These are phyloP conservation scores for Erebia epiphron DNA, from an alignment of 2,888 invertebrate genomes.

Conservation along the genomic window DNA sequence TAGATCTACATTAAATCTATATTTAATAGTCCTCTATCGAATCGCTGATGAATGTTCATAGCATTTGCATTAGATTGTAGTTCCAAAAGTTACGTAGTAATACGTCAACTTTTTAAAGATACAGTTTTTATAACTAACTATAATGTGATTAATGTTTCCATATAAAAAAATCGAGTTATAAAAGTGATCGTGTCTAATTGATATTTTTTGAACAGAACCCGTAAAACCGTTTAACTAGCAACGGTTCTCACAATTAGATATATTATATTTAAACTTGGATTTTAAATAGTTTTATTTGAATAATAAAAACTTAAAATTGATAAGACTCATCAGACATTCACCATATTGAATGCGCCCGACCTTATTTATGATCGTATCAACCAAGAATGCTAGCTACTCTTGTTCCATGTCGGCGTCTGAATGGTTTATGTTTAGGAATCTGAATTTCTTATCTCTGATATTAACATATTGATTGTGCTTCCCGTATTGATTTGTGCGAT, in stretches of 20 bases:
- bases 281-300: constrained; percentile 52
- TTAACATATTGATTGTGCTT: constrained; percentile 79
- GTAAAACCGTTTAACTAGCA: constrained; percentile 25
- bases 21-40: constrained; percentile 4
- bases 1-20: constrained; percentile 11
- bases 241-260: constrained; percentile 39
- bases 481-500: constrained; percentile 70
- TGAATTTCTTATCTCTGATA: constrained; percentile 74
- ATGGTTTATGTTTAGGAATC: constrained; percentile 70
- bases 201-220: constrained; percentile 20
- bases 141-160: constrained; percentile 39
- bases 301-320: constrained; percentile 55
- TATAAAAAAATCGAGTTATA: constrained; percentile 23
- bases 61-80: background rate
- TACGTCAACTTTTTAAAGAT: background rate
- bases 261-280: constrained; percentile 40
- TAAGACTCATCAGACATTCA: constrained; percentile 59
- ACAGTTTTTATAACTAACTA: constrained; percentile 14
- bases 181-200: constrained; percentile 23
- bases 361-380: constrained; percentile 71
- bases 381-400: constrained; percentile 68
- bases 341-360: constrained; percentile 51
- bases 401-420: constrained; percentile 64
- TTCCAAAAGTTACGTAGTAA: background rate
- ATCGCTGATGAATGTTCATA: background rate